phyloP scores from a whole-genome alignment of 2,888 invertebrate species.

The Nipponacmea schrenckii region DNA sequence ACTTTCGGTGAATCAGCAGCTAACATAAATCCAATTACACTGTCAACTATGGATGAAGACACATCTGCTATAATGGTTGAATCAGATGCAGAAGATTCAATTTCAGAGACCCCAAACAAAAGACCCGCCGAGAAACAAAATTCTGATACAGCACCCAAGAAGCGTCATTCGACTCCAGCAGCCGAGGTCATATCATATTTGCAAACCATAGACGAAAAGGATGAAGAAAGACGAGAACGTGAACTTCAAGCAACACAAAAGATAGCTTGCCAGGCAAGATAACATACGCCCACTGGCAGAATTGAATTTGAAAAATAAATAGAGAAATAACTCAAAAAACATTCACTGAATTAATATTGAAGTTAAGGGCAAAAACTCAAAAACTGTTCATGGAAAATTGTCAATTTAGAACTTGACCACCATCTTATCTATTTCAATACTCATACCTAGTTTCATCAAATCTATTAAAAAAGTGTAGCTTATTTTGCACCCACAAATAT shows the following conservation, averaged over 20 bases:
- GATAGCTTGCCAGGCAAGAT: too few species aligned
- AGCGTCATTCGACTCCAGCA: not conserved
- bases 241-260: not conserved
- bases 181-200: slow-evolving; percentile 4
- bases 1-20: slow-evolving; percentile 6
- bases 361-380: too few species aligned
- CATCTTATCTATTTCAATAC: too few species aligned
- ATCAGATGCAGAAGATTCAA: slow-evolving; percentile 3
- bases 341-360: too few species aligned
- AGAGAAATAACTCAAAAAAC: too few species aligned
- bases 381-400: too few species aligned
- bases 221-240: slow-evolving; percentile 5
- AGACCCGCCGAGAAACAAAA: not conserved
- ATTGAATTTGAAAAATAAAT: too few species aligned
- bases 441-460: too few species aligned
- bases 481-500: too few species aligned
- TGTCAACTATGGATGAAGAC: slow-evolving; percentile 1
- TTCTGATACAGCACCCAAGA: slow-evolving; percentile 3
- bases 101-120: slow-evolving; percentile 1
- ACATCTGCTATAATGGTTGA: not conserved
- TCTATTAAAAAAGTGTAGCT: too few species aligned
- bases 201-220: not conserved
- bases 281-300: too few species aligned
- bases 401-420: too few species aligned
- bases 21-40: slow-evolving; percentile 3